phyloP scores from a whole-genome alignment of 2,797 vertebrate genomes.

The Peromyscus melanophrys region DNA sequence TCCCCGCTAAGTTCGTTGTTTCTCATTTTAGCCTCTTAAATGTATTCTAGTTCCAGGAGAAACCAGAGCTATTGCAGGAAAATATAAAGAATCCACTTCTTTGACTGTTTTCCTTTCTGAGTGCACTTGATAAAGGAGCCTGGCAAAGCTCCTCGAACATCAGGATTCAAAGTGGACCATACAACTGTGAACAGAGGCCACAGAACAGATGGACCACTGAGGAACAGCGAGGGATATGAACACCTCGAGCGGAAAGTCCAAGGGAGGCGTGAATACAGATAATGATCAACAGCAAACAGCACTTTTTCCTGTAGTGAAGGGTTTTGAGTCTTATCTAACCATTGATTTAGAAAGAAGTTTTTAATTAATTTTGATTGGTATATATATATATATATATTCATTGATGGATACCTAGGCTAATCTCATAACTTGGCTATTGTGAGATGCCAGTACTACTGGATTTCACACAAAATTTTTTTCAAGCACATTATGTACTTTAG shows the following conservation, averaged over 20 bases:
- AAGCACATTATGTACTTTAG: neutral
- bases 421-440: neutral
- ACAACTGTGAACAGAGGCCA: neutral
- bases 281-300: too few relatives aligned
- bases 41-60: neutral
- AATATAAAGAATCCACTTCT: neutral
- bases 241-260: neutral
- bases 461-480: neutral
- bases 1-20: neutral
- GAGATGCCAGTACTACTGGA: neutral
- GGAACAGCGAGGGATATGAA: neutral
- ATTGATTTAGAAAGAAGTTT: neutral
- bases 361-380: neutral
- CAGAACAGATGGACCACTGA: neutral
- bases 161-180: neutral
- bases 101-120: neutral
- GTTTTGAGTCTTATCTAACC: neutral
- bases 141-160: neutral
- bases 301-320: neutral
- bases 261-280: neutral
- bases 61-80: neutral
- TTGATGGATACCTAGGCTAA: neutral
- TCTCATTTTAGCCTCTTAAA: neutral
- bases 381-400: neutral
- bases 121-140: neutral